Base-by-base conservation (phyloP, 2,888 invertebrate species). In the Volucella zonaria region DNA sequence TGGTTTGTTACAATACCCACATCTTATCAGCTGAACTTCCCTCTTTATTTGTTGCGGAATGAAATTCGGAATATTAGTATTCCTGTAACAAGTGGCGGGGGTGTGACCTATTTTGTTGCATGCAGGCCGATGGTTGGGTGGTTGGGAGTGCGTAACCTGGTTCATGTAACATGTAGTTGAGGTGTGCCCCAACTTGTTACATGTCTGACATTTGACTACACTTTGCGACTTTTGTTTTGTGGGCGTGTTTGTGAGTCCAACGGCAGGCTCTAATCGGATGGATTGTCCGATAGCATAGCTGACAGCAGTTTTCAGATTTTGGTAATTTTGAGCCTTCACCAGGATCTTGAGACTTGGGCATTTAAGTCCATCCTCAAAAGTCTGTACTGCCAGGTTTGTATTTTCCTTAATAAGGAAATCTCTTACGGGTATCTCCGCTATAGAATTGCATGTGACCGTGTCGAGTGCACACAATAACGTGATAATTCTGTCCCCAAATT, bases 401-500 rank as follows among this genome's bases (percentile, higher is more conserved):
- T 71, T 59, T 18, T 59, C 42, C 6, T 6, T 2, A 8, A 45
- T 8, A 2, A 71, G n/a, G 14, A n/a, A 71, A 6, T 51, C 38
- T 23, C 40, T 49, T 10, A 71, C 49, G 8, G 40, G 49, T 18
- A 47, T 43, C 14, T 70, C 49, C 6, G 15, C n/a, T 12, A 40
- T 42, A 15, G 47, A 47, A 14, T 8, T 59, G 14, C 12, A 58
- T 0, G 59, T 71, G 9, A 23, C 70, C 1, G 40, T n/a, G 23
- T 49, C 45, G 11, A 71, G 18, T 8, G 18, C 40, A 12, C n/a
- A 31, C n/a, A 59, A n/a, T 49, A 71, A 4, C 11, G 11, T 18
- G 10, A n/a, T 45, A 9, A 70, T 23, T 14, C 58, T 31, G n/a
- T 70, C 70, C 14, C 58, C 58, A n/a, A 56, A 42, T n/a, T 61